Percentiles rank a stretch among this genome's conserved stretches.
Evolutionary conservation across 2,113 vertebrate species (phyloP).

Genomic region (Eidolon helvum): DNA sequence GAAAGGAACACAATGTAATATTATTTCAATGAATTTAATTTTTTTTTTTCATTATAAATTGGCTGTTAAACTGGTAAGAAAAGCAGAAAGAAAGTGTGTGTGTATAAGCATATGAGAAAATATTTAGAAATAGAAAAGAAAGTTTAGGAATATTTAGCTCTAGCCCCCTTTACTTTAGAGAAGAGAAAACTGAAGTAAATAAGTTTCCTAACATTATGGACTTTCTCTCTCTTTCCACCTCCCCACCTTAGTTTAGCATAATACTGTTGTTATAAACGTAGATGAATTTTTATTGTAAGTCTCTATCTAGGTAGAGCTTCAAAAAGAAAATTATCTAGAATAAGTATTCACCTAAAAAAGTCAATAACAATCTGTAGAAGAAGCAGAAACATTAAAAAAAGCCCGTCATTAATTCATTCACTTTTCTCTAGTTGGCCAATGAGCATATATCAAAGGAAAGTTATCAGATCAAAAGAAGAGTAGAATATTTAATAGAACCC

Average conservation of each 20-base stretch:
- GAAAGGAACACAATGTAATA: neutral
- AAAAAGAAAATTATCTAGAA: neutral
- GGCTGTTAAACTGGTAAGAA: neutral
- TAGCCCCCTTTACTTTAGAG: neutral
- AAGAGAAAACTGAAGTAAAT: neutral
- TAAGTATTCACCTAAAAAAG: neutral
- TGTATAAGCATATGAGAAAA: neutral
- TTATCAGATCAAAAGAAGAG: neutral
- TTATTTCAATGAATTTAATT: neutral
- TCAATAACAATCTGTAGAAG: neutral
- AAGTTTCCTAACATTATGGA: neutral
- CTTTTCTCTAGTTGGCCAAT: neutral
- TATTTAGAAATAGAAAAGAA: neutral
- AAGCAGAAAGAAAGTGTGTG: neutral
- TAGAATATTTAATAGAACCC: neutral
- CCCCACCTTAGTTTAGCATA: neutral
- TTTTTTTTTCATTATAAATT: neutral
- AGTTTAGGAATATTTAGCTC: neutral
- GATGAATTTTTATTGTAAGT: neutral
- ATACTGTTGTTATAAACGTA: neutral
- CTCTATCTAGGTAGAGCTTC: neutral
- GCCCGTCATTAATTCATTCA: neutral
- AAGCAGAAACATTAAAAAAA: neutral
- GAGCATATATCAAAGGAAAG: neutral
- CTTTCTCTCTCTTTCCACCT: neutral